Evolutionary conservation across 2,113 vertebrate species (phyloP).

Genomic region (Pelecanoides urinatrix): DNA sequence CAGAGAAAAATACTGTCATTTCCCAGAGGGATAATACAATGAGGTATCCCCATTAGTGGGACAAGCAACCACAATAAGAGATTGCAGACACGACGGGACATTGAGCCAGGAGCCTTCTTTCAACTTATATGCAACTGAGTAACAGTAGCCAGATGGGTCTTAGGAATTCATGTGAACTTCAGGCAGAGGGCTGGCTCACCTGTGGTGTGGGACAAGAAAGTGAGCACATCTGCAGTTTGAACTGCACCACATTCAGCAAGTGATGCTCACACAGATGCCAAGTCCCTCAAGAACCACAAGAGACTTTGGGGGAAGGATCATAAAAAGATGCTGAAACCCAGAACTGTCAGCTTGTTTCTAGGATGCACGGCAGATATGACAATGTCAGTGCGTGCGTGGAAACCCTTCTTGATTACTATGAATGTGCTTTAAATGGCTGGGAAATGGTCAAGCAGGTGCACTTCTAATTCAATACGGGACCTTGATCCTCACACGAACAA

Average conservation of each 20-base stretch:
- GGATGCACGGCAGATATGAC: fast-evolving
- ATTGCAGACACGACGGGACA: background rate
- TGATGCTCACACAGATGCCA: background rate
- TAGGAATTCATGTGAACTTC: background rate
- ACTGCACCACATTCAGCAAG: background rate
- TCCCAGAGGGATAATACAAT: background rate
- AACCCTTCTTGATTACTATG: background rate
- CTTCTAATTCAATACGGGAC: background rate
- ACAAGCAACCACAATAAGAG: background rate
- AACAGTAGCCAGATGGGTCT: background rate
- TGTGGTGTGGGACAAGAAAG: background rate
- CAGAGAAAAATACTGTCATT: background rate
- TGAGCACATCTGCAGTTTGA: background rate
- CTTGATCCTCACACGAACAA: background rate
- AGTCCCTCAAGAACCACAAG: background rate
- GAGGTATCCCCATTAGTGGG: background rate
- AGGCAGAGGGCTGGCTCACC: background rate
- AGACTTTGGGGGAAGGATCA: background rate
- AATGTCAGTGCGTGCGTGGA: background rate
- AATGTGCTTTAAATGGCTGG: background rate
- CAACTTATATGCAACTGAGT: background rate
- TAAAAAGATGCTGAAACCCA: background rate
- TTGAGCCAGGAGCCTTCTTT: background rate
- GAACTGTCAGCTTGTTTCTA: background rate
- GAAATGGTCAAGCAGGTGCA: background rate